Evolutionary conservation across 1,140 invertebrate genomes (phyloP), one percentile per base, ranked within the genome.

Genomic region (Tetramorium alpestre): DNA sequence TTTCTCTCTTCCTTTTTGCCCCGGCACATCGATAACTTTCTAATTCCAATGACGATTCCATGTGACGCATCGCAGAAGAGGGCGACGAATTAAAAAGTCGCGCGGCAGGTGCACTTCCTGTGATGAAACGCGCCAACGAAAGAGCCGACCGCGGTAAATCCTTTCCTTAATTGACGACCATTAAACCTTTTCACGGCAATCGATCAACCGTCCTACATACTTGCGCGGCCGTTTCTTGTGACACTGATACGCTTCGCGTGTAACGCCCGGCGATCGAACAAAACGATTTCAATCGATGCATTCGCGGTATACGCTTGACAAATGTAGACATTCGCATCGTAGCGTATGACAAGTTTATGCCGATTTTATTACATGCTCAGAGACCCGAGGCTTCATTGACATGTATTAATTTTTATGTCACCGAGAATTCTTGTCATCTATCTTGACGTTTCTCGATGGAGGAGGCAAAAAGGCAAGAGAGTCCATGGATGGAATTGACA

Each of bases 151-250:
- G 80, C 25, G 67, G 47, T 49, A 75, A 84, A 84, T 84, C 69
- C 54, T 84, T 75, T 73, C 41, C 69, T 75, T 84, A 84, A 84
- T 75, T 84, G 80, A 84, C 80, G 69, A 73, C 44, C 80, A 84
- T 84, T 84, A 73, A 75, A 75, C 75, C 65, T 75, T 62, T 84
- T 56, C 80, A 84, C 69, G 54, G 69, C 56, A 44, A 84, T 84
- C 80, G 47, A 82, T 82, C 80, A 73, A 60, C 69, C 54, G 67
- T 82, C 67, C 80, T 73, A 84, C 80, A 73, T 73, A 82, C 80
- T 33, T 73, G 67, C 64, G 44, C 77, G 28, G 62, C 7, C 62
- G 22, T 84, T 84, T 75, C 69, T 84, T 75, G 69, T 75, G 80
- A 75, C 67, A 82, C 65, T 70, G 78, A 81, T 69, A 81, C 49